Evolutionary conservation across 2,113 vertebrate species (phyloP).

Genomic region (Hippotragus niger): DNA sequence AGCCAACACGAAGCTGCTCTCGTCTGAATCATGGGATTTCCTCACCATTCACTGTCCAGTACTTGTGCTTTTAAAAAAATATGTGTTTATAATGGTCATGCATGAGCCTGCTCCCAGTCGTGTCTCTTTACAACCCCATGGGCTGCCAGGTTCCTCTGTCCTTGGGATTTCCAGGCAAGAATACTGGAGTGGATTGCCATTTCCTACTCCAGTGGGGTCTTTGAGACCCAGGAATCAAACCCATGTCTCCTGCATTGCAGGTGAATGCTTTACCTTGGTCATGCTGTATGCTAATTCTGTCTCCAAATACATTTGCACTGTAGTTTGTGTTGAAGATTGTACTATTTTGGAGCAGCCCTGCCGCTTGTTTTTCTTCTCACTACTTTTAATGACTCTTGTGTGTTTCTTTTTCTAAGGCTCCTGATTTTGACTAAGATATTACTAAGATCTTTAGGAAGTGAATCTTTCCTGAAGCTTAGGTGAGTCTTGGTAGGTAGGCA

Average conservation of each 20-base stretch:
- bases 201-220: neutral
- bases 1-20: neutral
- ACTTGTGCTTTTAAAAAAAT: neutral
- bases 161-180: neutral
- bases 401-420: neutral
- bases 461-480: neutral
- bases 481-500: neutral
- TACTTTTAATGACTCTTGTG: neutral
- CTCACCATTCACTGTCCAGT: neutral
- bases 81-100: neutral
- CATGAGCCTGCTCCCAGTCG: neutral
- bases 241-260: neutral
- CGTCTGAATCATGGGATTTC: neutral
- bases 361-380: neutral
- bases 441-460: neutral
- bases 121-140: neutral
- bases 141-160: neutral
- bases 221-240: neutral
- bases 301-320: neutral
- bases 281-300: neutral
- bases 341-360: neutral
- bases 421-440: neutral
- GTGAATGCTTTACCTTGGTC: neutral
- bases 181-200: neutral
- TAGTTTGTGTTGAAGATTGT: neutral